Conservation (phyloP, 1,140 invertebrate species). For the Vollenhovia emeryi region DNA sequence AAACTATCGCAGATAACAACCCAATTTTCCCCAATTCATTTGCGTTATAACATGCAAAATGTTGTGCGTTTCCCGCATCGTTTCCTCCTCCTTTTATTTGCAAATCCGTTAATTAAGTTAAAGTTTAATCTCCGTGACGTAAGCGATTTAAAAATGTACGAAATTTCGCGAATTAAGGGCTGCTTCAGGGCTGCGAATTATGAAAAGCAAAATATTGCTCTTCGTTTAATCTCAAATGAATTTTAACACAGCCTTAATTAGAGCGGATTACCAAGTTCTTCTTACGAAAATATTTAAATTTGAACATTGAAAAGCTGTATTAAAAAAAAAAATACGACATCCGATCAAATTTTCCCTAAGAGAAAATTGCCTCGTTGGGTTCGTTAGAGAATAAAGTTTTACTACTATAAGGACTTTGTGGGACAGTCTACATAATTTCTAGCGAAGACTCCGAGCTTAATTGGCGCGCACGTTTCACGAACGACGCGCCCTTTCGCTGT, state of each 20-base stretch:
- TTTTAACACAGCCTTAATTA: slow-evolving; percentile 37
- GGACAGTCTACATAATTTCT: slow-evolving; percentile 26
- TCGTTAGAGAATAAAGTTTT: slow-evolving; percentile 14
- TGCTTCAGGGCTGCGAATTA: background rate
- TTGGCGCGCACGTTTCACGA: slow-evolving; percentile 19
- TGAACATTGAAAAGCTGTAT: background rate
- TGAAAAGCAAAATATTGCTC: slow-evolving; percentile 32
- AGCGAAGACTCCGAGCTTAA: background rate
- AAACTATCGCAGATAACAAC: slow-evolving; percentile 8
- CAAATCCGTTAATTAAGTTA: slow-evolving; percentile 10
- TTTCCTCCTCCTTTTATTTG: background rate
- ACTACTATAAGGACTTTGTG: slow-evolving; percentile 15
- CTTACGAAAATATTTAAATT: slow-evolving; percentile 37
- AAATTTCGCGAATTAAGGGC: slow-evolving; percentile 4
- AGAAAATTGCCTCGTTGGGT: background rate
- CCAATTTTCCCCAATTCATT: slow-evolving; percentile 25
- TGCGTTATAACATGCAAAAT: background rate
- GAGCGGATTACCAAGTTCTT: slow-evolving; percentile 10
- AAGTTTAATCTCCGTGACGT: background rate
- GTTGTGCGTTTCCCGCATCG: background rate
- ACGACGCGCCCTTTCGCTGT: slow-evolving; percentile 11
- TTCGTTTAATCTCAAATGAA: slow-evolving; percentile 6
- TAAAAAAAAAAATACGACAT: background rate
- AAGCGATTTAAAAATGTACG: slow-evolving; percentile 4
- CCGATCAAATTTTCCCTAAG: slow-evolving; percentile 1